Evolutionary conservation across 2,888 invertebrate genomes (phyloP).

Genomic region (Nemapogon koenigi): DNA sequence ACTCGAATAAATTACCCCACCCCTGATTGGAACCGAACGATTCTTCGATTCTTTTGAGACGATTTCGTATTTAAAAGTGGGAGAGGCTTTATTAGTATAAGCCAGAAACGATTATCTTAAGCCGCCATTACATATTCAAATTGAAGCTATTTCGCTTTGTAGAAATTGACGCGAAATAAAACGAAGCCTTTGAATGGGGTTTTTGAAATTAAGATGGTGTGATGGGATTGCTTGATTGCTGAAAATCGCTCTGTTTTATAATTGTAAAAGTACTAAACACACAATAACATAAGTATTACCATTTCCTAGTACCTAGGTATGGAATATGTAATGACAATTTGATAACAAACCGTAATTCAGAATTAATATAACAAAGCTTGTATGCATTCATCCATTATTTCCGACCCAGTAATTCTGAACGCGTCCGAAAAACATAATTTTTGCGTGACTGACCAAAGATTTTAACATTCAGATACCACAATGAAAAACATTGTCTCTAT

Average conservation of each 20-base stretch:
- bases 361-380: no score
- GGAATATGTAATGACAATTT: no score
- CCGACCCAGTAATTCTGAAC: constrained; percentile 36
- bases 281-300: no score
- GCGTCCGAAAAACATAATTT: constrained; percentile 63
- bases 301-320: no score
- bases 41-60: constrained; percentile 63
- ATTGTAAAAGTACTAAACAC: no score
- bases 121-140: constrained; percentile 65
- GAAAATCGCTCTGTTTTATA: no score
- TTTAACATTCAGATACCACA: constrained; percentile 60
- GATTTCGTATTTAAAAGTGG: constrained; percentile 51
- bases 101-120: constrained; percentile 62
- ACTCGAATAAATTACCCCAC: constrained; percentile 62
- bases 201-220: constrained; percentile 33
- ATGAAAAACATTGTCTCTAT: constrained; percentile 15
- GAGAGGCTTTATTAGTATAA: constrained; percentile 62
- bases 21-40: constrained; percentile 50
- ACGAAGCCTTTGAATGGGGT: constrained; percentile 49
- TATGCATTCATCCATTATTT: no score
- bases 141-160: constrained; percentile 61
- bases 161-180: constrained; percentile 64
- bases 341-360: no score
- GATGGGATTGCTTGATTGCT: constrained; percentile 45
- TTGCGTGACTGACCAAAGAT: constrained; percentile 63